Evolutionary conservation across 2,888 invertebrate genomes (phyloP), one percentile per base, ranked within the genome.

Genomic region (Andrena bicolor): DNA sequence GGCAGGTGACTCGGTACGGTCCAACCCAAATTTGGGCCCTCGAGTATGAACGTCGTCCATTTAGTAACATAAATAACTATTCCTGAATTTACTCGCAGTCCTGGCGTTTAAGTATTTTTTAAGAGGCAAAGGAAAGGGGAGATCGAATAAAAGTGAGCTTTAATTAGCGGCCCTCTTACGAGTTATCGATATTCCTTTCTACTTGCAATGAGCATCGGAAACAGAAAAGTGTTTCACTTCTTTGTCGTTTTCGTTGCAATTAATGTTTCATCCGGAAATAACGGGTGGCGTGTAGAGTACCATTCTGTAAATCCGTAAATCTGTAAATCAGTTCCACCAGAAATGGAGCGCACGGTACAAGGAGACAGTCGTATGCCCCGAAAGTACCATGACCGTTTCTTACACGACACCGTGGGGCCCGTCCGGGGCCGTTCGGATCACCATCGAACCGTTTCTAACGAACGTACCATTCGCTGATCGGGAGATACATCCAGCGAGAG

Each of bases 361-460:
- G 26, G 13, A 10, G 20, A 4, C 7, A 28, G 28, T 28, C 20
- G 61, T 20, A 16, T 10, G 8, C 20, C 20, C 13, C 64, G 23
- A 58, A 32, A 20, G 41, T 16, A 41, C 56, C 32, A 32, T 32
- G 56, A 56, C 13, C 10, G 53, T 28, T 28, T 28, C 49, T 60
- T 60, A 56, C 23, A 51, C 65, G 65, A 49, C 63, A 58, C 16
- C 69, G n/a, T 23, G 2, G 20, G 48, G n/a, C 26, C 20, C 53
- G 32, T 35, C 75, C 56, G 53, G 64, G 73, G 53, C 74, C 78
- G 32, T 73, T 79, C 76, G 76, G 82, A 88, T 88, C 86, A 79
- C 63, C 73, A 83, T 80, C 82, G 86, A 78, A 78, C 75, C 71
- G 88, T 87, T 86, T 87, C 82, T 82, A 87, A 87, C 84, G 84